Base-by-base conservation (phyloP, 2,797 vertebrate genomes). In the Phalloptychus januarius region DNA sequence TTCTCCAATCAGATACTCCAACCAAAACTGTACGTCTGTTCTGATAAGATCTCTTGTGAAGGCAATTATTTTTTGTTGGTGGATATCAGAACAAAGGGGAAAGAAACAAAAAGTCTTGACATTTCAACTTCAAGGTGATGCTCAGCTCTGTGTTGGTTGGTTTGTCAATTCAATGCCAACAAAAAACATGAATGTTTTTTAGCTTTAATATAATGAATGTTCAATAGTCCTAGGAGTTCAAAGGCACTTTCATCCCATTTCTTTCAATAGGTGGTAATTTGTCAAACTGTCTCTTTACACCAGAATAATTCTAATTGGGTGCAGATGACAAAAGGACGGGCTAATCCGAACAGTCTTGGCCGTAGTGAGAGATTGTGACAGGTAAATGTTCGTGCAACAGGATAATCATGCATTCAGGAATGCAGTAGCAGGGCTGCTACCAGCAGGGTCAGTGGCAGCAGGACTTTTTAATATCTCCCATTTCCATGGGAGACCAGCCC, bases 391-490 rank as follows among this genome's bases (percentile, higher is more conserved):
- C 18, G 45, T 72, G 48, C 71, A 46, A 67, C 28, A 5, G 58
- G 74, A 79, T 71, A 75, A 45, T 12, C 45, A 63, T 44, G 54
- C 61, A 76, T 77, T 81, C 76, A 78, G 78, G 50, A 74, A 79
- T 65, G 83, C 79, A 77, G 87, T 76, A 84, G 89, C 85, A 81
- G 83, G 48, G 61, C 28, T 63, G 78, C 83, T 79, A 88, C 87
- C 67, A 70, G 76, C 74, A 25, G 80, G 93, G 93, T 93, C 91
- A 93, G 90, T 56, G 89, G 84, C 87, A 89, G 90, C 87, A 85
- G 86, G 87, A 84, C 89, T 91, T 87, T 93, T 91, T 75, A 91
- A 93, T 92, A 89, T 89, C 89, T 90, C 85, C 84, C 71, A 83
- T 90, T 92, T 91, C 83, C 80, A 90, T 80, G 74, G 71, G 81